phyloP scores from a whole-genome alignment of 2,888 invertebrate genomes.

The Lithosia quadra region DNA sequence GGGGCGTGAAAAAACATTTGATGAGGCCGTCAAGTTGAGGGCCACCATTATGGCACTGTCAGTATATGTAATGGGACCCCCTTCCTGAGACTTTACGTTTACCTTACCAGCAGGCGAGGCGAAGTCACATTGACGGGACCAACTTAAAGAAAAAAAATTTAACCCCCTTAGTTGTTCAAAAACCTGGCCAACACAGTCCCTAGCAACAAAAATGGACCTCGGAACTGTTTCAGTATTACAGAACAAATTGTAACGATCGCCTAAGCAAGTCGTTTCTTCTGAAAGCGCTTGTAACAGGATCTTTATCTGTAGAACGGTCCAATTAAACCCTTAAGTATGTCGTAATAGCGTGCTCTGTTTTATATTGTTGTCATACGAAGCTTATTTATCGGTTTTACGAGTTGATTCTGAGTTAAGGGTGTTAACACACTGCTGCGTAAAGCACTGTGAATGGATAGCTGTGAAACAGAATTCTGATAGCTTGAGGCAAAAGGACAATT shows the following conservation, averaged over 20 bases:
- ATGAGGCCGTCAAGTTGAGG: too few relatives aligned
- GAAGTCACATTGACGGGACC: too few relatives aligned
- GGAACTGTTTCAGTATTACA: background rate
- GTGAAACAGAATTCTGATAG: background rate
- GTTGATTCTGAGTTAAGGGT: constrained; percentile 10
- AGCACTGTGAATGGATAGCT: background rate
- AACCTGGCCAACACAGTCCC: background rate
- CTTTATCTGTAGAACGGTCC: constrained; percentile 54
- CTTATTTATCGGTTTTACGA: constrained; percentile 40
- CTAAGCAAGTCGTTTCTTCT: constrained; percentile 30
- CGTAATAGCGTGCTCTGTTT: constrained; percentile 34
- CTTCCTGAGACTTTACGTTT: too few relatives aligned
- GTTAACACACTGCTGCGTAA: background rate
- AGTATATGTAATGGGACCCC: too few relatives aligned
- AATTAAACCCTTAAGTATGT: constrained; percentile 57
- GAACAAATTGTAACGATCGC: constrained; percentile 22
- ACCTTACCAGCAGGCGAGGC: too few relatives aligned
- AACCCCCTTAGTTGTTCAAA: too few relatives aligned
- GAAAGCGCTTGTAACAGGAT: constrained; percentile 57
- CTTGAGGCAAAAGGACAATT: too few relatives aligned
- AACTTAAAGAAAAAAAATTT: too few relatives aligned
- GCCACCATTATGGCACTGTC: too few relatives aligned
- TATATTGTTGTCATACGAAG: constrained; percentile 41
- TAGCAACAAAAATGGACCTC: background rate
- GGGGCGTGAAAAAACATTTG: too few relatives aligned